These are phyloP conservation scores for Micrastur ruficollis DNA, from an alignment of 2,797 vertebrate species.

Conservation along the genomic window DNA sequence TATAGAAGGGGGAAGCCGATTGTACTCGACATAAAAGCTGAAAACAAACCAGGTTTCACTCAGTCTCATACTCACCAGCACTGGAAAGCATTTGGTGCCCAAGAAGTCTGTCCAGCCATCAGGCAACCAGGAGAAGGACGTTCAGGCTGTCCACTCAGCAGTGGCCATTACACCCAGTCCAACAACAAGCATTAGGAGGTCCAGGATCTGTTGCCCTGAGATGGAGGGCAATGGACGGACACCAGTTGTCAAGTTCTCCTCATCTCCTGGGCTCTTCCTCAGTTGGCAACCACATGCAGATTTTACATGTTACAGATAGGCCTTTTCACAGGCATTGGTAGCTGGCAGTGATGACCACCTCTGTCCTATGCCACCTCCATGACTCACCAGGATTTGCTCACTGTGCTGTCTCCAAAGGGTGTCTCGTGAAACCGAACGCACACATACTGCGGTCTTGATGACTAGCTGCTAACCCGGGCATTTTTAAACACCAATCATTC, in stretches of 20 bases:
- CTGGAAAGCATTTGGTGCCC: neutral
- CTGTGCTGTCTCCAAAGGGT: neutral
- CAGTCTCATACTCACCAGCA: neutral
- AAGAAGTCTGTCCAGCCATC: neutral
- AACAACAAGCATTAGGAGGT: neutral
- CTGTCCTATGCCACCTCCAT: neutral
- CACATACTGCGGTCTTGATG: neutral
- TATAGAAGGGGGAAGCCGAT: neutral
- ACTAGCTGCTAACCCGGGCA: neutral
- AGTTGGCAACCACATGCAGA: neutral
- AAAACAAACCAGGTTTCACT: neutral
- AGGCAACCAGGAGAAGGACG: neutral
- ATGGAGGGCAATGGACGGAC: fast-evolving
- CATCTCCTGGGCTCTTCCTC: neutral
- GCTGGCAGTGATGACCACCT: neutral
- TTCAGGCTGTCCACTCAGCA: neutral
- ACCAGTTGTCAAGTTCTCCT: neutral
- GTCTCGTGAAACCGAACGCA: neutral
- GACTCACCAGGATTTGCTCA: neutral
- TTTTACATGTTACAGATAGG: neutral
- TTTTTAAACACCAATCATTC: neutral
- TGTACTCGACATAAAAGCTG: neutral
- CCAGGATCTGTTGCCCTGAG: neutral
- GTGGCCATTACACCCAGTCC: neutral
- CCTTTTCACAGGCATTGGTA: neutral